phyloP scores from a whole-genome alignment of 2,888 invertebrate species.

The Drosophila mayaguana region DNA sequence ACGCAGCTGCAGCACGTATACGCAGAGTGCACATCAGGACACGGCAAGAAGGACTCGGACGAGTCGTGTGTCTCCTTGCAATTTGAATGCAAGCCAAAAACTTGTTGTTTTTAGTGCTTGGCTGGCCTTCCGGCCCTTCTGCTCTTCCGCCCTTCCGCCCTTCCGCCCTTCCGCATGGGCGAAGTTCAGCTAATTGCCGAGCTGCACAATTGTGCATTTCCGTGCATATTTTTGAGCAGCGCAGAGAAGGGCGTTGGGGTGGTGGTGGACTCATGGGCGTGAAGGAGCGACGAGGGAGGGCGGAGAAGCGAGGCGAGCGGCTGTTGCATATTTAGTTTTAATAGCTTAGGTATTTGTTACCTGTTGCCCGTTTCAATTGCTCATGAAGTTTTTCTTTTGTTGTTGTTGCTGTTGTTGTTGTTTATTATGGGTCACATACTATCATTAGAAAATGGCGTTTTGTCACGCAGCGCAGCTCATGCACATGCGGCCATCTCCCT shows the following conservation, averaged over 20 bases:
- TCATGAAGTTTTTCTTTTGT: slow-evolving; percentile 55
- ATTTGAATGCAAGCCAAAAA: slow-evolving; percentile 81
- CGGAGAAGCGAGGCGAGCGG: slow-evolving; percentile 22
- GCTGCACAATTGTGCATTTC: slow-evolving; percentile 84
- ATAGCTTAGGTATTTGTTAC: slow-evolving; percentile 80
- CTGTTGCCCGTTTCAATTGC: slow-evolving; percentile 77
- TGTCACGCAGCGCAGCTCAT: slow-evolving; percentile 81
- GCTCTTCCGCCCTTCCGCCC: too few species aligned
- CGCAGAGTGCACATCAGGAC: slow-evolving; percentile 58
- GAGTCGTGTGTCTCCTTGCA: slow-evolving; percentile 52
- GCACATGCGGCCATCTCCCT: slow-evolving; percentile 53
- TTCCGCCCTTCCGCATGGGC: slow-evolving; percentile 57
- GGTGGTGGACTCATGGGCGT: slow-evolving; percentile 14
- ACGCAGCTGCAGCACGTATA: slow-evolving; percentile 73
- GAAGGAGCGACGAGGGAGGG: too few species aligned
- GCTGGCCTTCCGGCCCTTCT: slow-evolving; percentile 54
- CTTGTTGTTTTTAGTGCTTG: slow-evolving; percentile 27
- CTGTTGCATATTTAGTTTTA: slow-evolving; percentile 78
- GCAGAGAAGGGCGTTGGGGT: neutral
- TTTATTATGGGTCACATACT: slow-evolving; percentile 79
- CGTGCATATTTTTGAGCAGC: slow-evolving; percentile 80
- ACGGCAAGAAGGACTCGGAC: slow-evolving; percentile 22
- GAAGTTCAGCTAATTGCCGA: slow-evolving; percentile 81
- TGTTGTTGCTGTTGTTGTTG: slow-evolving; percentile 48
- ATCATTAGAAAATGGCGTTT: slow-evolving; percentile 83